Percentiles rank a stretch among this genome's conserved stretches.
Evolutionary conservation across 2,113 vertebrate species (phyloP).

Genomic region (Numida meleagris): DNA sequence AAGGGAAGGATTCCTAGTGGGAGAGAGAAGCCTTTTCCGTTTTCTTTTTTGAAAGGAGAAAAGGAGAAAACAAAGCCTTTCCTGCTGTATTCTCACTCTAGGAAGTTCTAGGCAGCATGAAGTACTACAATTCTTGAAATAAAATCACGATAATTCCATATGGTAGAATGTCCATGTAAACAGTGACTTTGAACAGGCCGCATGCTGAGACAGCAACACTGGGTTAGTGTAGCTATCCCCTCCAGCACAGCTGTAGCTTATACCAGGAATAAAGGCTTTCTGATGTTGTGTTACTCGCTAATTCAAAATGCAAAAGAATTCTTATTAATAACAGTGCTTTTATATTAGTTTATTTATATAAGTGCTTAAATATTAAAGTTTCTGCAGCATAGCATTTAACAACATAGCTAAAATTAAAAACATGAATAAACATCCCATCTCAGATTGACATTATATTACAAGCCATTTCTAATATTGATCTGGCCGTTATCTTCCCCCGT

Average conservation of each 20-base stretch:
- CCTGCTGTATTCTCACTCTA: neutral
- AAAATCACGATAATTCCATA: constrained; percentile 42
- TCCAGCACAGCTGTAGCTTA: constrained; percentile 40
- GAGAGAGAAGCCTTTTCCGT: neutral
- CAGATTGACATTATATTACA: neutral
- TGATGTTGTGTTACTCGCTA: neutral
- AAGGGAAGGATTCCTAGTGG: neutral
- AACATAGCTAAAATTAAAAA: constrained; percentile 39
- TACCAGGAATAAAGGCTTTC: constrained; percentile 26
- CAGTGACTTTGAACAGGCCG: constrained; percentile 52
- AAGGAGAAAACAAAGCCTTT: neutral
- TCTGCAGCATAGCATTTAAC: neutral
- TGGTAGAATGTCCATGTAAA: constrained; percentile 19
- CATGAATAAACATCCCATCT: constrained; percentile 4
- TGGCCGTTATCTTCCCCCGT: neutral
- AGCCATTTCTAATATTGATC: neutral
- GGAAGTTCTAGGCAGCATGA: neutral
- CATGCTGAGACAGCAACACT: constrained; percentile 28
- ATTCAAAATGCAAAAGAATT: constrained; percentile 27
- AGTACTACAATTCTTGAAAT: neutral
- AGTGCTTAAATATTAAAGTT: constrained; percentile 34
- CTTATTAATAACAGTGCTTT: constrained; percentile 45
- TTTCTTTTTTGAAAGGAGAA: neutral
- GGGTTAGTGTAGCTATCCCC: neutral
- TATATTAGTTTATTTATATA: constrained; percentile 12